Evolutionary conservation across 2,797 vertebrate species (phyloP).

Genomic region (Gymnothorax javanicus): DNA sequence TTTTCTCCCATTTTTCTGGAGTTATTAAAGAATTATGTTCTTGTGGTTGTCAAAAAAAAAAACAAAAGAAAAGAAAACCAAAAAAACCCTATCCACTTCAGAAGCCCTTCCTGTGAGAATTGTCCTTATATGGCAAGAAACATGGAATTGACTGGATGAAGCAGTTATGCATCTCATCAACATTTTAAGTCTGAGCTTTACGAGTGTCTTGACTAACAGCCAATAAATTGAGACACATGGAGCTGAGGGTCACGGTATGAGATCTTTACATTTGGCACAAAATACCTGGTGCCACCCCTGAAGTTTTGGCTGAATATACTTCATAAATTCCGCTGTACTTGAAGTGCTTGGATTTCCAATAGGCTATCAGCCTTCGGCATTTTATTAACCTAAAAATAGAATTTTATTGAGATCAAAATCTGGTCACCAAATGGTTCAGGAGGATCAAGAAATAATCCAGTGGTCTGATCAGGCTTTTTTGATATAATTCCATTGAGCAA

Average conservation of each 20-base stretch:
- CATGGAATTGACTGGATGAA: not conserved
- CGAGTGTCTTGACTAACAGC: too few species aligned
- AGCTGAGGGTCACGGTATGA: too few species aligned
- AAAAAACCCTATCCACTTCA: not conserved
- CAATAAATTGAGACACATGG: too few species aligned
- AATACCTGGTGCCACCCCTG: too few species aligned
- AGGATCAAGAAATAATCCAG: slow-evolving; percentile 13
- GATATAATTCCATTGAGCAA: not conserved
- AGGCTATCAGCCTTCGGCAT: slow-evolving; percentile 27
- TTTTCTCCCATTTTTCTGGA: not conserved
- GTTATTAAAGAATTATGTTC: not conserved
- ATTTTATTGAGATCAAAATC: slow-evolving; percentile 43
- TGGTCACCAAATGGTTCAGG: slow-evolving; percentile 37
- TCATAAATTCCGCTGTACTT: not conserved
- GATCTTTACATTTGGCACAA: too few species aligned
- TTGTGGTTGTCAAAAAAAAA: not conserved
- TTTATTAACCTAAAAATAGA: slow-evolving; percentile 30
- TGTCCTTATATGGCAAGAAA: not conserved
- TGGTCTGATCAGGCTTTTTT: not conserved
- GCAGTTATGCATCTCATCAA: slow-evolving; percentile 32
- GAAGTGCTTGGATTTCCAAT: too few species aligned
- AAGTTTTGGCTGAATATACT: not conserved
- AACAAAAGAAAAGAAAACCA: too few species aligned
- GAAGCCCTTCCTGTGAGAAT: not conserved
- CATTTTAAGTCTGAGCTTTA: not conserved